phyloP scores from a whole-genome alignment of 1,140 invertebrate species.

The Camponotus pennsylvanicus region DNA sequence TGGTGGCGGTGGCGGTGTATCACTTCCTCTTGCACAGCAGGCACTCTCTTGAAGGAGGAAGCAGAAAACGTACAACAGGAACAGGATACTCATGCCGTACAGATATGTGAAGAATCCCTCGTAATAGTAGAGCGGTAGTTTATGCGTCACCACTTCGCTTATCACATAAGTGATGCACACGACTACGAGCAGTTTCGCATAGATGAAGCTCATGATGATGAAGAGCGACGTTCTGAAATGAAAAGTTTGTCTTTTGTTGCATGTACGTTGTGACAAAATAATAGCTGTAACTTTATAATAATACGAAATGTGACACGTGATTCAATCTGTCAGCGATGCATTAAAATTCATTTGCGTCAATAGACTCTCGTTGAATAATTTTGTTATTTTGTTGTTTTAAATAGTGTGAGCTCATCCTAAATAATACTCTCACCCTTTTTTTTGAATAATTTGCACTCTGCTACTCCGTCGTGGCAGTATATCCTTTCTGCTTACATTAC shows the following conservation, averaged over 20 bases:
- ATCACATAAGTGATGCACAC: slow-evolving; percentile 97
- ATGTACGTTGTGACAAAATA: neutral
- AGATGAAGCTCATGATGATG: slow-evolving; percentile 97
- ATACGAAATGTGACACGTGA: neutral
- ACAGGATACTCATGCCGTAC: slow-evolving; percentile 97
- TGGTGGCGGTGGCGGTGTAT: slow-evolving; percentile 89
- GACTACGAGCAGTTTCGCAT: slow-evolving; percentile 96
- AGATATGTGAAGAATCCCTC: slow-evolving; percentile 99
- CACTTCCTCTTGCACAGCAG: slow-evolving; percentile 91
- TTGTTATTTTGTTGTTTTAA: neutral
- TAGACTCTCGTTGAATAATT: neutral
- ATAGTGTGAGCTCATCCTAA: no score
- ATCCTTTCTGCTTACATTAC: slow-evolving; percentile 62
- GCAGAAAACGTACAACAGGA: slow-evolving; percentile 98
- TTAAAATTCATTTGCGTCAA: neutral
- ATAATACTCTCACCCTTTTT: slow-evolving; percentile 78
- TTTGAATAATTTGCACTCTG: slow-evolving; percentile 77
- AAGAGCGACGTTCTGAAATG: slow-evolving; percentile 95
- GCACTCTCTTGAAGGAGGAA: slow-evolving; percentile 97
- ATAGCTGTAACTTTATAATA: neutral
- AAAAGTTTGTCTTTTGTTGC: neutral
- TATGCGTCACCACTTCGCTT: slow-evolving; percentile 96
- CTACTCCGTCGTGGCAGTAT: slow-evolving; percentile 68
- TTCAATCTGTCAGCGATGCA: neutral
- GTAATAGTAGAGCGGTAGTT: slow-evolving; percentile 95